Percentiles rank a stretch among this genome's conserved stretches.
Evolutionary conservation across 2,113 vertebrate genomes (phyloP).

Genomic region (Laterallus jamaicensis): DNA sequence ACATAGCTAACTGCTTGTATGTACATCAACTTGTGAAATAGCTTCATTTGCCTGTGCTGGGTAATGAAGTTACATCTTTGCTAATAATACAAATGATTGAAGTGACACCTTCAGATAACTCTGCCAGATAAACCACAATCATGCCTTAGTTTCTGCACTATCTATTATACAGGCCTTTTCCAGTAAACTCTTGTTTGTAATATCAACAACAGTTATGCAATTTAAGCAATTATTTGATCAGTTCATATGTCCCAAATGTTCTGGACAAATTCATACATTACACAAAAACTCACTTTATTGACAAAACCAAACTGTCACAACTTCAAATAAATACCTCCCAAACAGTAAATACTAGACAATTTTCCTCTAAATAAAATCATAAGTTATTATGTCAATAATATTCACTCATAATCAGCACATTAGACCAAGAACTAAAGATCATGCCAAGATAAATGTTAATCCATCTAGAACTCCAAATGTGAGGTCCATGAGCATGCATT

Average conservation of each 20-base stretch:
- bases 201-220: background rate
- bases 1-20: background rate
- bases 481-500: background rate
- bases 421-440: background rate
- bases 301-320: background rate
- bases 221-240: background rate
- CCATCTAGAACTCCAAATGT: background rate
- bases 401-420: background rate
- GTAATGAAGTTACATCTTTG: background rate
- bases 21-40: conserved; percentile 5
- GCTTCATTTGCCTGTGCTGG: background rate
- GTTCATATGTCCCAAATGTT: background rate
- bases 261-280: background rate
- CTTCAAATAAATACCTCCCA: background rate
- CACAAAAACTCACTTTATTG: background rate
- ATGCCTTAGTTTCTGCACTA: background rate
- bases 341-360: background rate
- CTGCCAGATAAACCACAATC: background rate
- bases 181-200: background rate
- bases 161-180: background rate
- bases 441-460: background rate
- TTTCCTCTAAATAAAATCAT: background rate
- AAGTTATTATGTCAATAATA: background rate
- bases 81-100: background rate
- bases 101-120: background rate